Evolutionary conservation across 2,888 invertebrate species (phyloP).

Genomic region (Saturnia japonica): DNA sequence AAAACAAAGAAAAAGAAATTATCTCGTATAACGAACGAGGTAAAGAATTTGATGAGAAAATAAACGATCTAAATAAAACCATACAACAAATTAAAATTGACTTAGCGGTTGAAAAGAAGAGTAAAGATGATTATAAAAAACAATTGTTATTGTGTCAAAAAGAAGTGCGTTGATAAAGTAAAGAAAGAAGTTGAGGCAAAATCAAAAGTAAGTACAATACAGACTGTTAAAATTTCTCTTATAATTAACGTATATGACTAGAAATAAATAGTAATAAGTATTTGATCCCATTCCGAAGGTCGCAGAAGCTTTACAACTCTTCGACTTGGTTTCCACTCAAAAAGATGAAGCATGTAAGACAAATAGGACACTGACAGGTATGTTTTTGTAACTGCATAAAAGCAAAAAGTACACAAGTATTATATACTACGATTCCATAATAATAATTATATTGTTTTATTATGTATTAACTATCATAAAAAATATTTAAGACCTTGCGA

Average conservation of each 20-base stretch:
- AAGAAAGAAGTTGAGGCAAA: constrained; percentile 73
- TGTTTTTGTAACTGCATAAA: constrained; percentile 18
- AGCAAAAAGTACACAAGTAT: too few relatives aligned
- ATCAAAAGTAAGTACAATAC: constrained; percentile 48
- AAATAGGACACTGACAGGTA: constrained; percentile 58
- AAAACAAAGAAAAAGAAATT: constrained; percentile 72
- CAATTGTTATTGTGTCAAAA: constrained; percentile 59
- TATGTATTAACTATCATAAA: too few relatives aligned
- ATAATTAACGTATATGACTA: neutral
- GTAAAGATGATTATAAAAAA: constrained; percentile 56
- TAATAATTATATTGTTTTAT: too few relatives aligned
- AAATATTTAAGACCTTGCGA: too few relatives aligned
- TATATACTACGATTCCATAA: too few relatives aligned
- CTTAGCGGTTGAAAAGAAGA: constrained; percentile 60
- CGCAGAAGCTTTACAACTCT: constrained; percentile 72
- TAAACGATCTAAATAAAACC: constrained; percentile 48
- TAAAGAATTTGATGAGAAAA: constrained; percentile 53
- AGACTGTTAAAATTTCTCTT: neutral
- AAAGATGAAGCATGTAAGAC: constrained; percentile 64
- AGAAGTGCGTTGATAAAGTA: constrained; percentile 52
- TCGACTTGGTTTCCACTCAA: constrained; percentile 64
- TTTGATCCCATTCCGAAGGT: constrained; percentile 49
- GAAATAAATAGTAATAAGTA: neutral
- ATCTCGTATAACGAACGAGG: constrained; percentile 64
- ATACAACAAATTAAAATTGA: constrained; percentile 63